Evolutionary conservation across 2,888 invertebrate genomes (phyloP), one percentile per base, ranked within the genome.

Genomic region (Caenorhabditis auriculariae): DNA sequence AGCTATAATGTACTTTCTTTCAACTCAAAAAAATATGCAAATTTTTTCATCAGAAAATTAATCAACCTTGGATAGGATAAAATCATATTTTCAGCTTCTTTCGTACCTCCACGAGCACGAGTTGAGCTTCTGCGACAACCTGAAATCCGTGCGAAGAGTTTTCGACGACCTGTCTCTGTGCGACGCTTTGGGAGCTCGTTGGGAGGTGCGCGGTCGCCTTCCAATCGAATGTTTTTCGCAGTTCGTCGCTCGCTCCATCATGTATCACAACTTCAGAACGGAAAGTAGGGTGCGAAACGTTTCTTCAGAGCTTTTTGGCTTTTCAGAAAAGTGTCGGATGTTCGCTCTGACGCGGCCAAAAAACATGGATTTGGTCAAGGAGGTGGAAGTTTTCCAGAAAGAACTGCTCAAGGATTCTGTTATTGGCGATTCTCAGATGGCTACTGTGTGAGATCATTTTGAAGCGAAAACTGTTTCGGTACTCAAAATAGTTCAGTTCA

Each of bases 201-300:
- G 57, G 57, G 23, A 4, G 7, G 28, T 44, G 0, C 27, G 5
- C 3, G 38, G 24, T 35, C 5, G 39, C 3, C 23, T 54, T 9
- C 56, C 53, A 1, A 46, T 50, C n/a, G 57, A 61, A 27, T 56
- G 57, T 27, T 29, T 32, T 19, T 43, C 27, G 7, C 21, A 59
- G 28, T 47, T 57, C 3, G 35, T 47, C 19, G 32, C 43, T 3
- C 23, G 61, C 26, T 47, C 28, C 47, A 51, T 61, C 2, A 61
- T 61, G 61, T 61, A 54, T 53, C 21, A 57, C 21, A 61, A 61
- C 23, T 61, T 41, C 19, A 43, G 53, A 39, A n/a, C n/a, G n/a
- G n/a, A n/a, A n/a, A n/a, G n/a, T n/a, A n/a, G n/a, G n/a, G n/a
- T n/a, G n/a, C n/a, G n/a, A n/a, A n/a, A n/a, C n/a, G n/a, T n/a